A percentile compares a stretch with the other conserved stretches of the same genome.
Conservation (phyloP, 1,140 invertebrate genomes). For the Chrysoperla carnea region DNA sequence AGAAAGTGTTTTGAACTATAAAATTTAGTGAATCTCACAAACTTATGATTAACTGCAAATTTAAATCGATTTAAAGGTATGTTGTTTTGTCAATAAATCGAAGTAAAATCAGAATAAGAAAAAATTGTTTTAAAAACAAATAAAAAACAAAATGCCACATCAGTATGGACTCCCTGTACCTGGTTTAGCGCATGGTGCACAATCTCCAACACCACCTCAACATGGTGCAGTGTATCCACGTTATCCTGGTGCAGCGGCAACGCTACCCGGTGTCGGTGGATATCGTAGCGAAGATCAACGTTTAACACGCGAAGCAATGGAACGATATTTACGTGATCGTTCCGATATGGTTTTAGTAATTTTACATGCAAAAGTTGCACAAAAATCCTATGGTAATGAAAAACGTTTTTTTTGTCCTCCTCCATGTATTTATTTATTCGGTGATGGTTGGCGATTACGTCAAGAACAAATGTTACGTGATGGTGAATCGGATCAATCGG, state of each 20-base stretch:
- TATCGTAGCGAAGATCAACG: slow-evolving; percentile 66
- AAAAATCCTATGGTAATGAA: slow-evolving; percentile 99
- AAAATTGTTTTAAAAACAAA: no score
- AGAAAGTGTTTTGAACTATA: no score
- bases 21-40: no score
- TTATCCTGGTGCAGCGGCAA: slow-evolving; percentile 24
- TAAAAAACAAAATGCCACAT: slow-evolving; percentile 43
- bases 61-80: no score
- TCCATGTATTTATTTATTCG: slow-evolving; percentile 95
- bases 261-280: slow-evolving; percentile 34
- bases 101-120: no score
- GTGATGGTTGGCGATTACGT: slow-evolving; percentile 90
- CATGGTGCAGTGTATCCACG: slow-evolving; percentile 34
- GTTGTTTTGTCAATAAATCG: no score
- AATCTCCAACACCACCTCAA: slow-evolving; percentile 51
- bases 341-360: slow-evolving; percentile 95
- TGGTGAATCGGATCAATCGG: slow-evolving; percentile 74
- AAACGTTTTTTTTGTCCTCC: slow-evolving; percentile 99
- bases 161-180: slow-evolving; percentile 49
- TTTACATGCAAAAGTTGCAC: slow-evolving; percentile 95
- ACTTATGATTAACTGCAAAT: no score
- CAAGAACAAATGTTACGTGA: slow-evolving; percentile 79
- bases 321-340: slow-evolving; percentile 81
- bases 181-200: slow-evolving; percentile 46
- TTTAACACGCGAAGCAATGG: slow-evolving; percentile 87